phyloP scores from a whole-genome alignment of 2,888 invertebrate genomes.

The Lasioglossum figueresi region DNA sequence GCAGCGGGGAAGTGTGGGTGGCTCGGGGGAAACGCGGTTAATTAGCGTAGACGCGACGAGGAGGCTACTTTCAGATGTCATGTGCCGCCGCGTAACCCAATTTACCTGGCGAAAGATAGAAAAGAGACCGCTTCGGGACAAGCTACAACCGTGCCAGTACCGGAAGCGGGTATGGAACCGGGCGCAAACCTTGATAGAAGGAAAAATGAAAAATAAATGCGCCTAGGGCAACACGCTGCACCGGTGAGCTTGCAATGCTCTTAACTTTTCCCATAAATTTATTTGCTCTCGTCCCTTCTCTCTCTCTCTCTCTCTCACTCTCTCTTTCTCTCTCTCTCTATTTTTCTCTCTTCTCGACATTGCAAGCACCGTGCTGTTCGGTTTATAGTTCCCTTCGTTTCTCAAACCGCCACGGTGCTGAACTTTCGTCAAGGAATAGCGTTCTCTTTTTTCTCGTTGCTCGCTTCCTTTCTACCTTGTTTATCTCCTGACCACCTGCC shows the following conservation, averaged over 20 bases:
- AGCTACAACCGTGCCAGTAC: conserved; percentile 11
- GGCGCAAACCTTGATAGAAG: conserved; percentile 35
- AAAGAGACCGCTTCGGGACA: conserved; percentile 36
- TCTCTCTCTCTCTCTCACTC: not conserved
- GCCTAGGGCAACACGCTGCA: conserved; percentile 71
- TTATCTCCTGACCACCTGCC: conserved; percentile 60
- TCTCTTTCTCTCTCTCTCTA: not conserved
- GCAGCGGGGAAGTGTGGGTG: conserved; percentile 12
- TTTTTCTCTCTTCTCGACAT: not conserved
- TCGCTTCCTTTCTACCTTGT: conserved; percentile 25
- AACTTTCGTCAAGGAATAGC: conserved; percentile 79
- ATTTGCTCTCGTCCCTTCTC: conserved; percentile 69
- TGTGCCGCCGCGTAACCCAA: conserved; percentile 61
- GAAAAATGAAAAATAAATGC: conserved; percentile 73
- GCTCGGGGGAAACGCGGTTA: conserved; percentile 50
- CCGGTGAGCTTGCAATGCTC: conserved; percentile 78
- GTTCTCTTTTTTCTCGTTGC: conserved; percentile 55
- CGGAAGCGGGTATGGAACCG: conserved; percentile 19
- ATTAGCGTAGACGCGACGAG: conserved; percentile 56
- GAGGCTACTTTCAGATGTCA: conserved; percentile 61
- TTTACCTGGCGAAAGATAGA: conserved; percentile 56
- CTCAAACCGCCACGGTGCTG: conserved; percentile 69
- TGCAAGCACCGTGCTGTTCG: conserved; percentile 12
- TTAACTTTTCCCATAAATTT: conserved; percentile 82
- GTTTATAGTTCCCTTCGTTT: conserved; percentile 25